A percentile compares a stretch with the other conserved stretches of the same genome.
phyloP scores from a whole-genome alignment of 1,140 invertebrate genomes.

The Neelides sp. region DNA sequence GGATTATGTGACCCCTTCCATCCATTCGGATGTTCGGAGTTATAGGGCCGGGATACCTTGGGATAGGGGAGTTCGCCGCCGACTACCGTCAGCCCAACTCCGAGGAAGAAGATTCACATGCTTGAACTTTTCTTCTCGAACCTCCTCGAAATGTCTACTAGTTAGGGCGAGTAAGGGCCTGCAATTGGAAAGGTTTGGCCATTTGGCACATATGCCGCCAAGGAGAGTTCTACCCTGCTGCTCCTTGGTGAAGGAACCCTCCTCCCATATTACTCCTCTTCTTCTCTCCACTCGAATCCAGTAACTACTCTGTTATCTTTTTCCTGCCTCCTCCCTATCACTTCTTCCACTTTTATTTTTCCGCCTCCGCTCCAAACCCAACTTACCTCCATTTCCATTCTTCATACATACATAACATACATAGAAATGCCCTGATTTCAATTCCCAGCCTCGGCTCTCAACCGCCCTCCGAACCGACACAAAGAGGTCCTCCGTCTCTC shows the following conservation, averaged over 20 bases:
- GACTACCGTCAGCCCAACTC: conserved; percentile 1
- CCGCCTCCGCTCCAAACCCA: conserved; percentile 4
- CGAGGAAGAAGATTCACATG: conserved; percentile 11
- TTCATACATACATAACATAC: no score
- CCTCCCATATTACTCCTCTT: conserved; percentile 21
- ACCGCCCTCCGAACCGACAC: no score
- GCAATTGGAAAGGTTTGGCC: conserved; percentile 29
- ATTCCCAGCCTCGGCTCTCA: not conserved
- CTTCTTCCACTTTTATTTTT: conserved; percentile 10
- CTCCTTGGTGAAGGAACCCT: conserved; percentile 19
- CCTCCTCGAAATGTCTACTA: not conserved
- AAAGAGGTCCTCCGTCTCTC: no score
- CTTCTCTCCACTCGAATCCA: conserved; percentile 9
- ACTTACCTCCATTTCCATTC: not conserved
- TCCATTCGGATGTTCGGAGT: not conserved
- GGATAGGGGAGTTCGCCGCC: conserved; percentile 1
- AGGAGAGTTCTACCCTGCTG: conserved; percentile 7
- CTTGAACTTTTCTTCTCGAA: not conserved
- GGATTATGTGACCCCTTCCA: conserved; percentile 30
- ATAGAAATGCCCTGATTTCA: conserved; percentile 2
- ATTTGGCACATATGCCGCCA: conserved; percentile 31
- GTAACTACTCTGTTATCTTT: conserved; percentile 31
- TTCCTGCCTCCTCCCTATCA: no score
- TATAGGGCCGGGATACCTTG: not conserved
- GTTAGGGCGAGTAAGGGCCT: conserved; percentile 3